Percentiles rank a stretch among this genome's conserved stretches.
Evolutionary conservation across 2,113 vertebrate species (phyloP).

Genomic region (Rhabdornis inornatus): DNA sequence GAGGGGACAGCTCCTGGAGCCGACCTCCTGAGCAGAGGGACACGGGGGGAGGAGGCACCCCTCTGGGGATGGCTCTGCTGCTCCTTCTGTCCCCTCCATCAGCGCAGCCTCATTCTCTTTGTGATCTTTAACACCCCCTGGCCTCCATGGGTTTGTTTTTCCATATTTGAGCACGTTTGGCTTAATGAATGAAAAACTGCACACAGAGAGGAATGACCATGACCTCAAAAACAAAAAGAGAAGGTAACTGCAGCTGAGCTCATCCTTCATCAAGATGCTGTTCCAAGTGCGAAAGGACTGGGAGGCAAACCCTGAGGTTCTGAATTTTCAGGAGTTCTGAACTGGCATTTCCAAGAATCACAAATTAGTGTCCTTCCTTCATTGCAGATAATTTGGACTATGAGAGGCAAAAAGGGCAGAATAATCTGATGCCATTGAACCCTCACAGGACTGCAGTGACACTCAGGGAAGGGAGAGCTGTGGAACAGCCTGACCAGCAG

Average conservation of each 20-base stretch:
- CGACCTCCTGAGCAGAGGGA: background rate
- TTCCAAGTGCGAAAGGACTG: background rate
- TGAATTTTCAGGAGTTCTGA: background rate
- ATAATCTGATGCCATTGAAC: background rate
- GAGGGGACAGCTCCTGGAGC: background rate
- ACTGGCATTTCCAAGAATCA: background rate
- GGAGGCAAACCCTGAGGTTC: background rate
- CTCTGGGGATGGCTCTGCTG: background rate
- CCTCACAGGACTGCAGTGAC: background rate
- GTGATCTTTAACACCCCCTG: accelerated
- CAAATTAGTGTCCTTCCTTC: background rate
- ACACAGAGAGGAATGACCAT: background rate
- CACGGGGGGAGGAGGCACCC: background rate
- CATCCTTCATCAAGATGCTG: background rate
- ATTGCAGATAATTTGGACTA: background rate
- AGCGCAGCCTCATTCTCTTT: background rate
- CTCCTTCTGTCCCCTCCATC: accelerated
- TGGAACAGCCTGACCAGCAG: background rate
- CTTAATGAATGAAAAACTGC: background rate
- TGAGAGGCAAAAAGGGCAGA: background rate
- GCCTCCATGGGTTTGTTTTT: background rate
- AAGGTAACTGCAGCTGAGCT: background rate
- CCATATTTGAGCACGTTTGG: background rate
- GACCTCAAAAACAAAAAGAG: background rate
- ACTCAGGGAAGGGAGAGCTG: background rate